Conservation (phyloP, 1,140 invertebrate genomes). For the Lordiphosa mommai region DNA sequence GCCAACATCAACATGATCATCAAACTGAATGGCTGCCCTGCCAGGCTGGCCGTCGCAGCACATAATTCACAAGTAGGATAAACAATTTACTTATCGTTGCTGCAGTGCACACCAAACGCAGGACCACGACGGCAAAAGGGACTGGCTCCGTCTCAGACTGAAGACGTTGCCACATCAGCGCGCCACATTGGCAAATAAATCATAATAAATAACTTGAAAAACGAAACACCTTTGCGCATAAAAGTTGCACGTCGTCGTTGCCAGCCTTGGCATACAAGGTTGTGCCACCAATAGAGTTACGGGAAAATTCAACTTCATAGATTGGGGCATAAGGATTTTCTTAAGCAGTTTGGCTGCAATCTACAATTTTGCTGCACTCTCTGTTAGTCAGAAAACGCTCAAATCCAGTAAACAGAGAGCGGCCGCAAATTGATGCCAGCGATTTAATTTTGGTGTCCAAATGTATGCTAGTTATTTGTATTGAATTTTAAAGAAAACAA, state of each 20-base stretch:
- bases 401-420: too few relatives aligned
- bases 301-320: background rate
- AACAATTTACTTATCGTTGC: constrained; percentile 76
- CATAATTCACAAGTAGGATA: constrained; percentile 77
- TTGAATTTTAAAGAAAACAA: too few relatives aligned
- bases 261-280: constrained; percentile 22
- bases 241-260: constrained; percentile 61
- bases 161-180: constrained; percentile 65
- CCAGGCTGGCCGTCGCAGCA: constrained; percentile 45
- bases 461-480: too few relatives aligned
- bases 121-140: too few relatives aligned
- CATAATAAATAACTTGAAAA: constrained; percentile 78
- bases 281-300: constrained; percentile 1
- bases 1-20: constrained; percentile 73
- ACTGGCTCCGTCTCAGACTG: constrained; percentile 12
- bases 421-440: too few relatives aligned
- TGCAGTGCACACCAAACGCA: constrained; percentile 40
- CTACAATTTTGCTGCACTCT: too few relatives aligned
- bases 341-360: too few relatives aligned
- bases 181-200: constrained; percentile 76
- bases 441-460: too few relatives aligned
- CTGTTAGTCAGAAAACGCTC: too few relatives aligned
- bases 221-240: constrained; percentile 74
- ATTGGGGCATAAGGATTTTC: too few relatives aligned
- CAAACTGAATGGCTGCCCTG: constrained; percentile 57